A percentile compares a stretch with the other conserved stretches of the same genome.
Conservation (phyloP, 2,888 invertebrate species). For the Cartodere bifasciata region DNA sequence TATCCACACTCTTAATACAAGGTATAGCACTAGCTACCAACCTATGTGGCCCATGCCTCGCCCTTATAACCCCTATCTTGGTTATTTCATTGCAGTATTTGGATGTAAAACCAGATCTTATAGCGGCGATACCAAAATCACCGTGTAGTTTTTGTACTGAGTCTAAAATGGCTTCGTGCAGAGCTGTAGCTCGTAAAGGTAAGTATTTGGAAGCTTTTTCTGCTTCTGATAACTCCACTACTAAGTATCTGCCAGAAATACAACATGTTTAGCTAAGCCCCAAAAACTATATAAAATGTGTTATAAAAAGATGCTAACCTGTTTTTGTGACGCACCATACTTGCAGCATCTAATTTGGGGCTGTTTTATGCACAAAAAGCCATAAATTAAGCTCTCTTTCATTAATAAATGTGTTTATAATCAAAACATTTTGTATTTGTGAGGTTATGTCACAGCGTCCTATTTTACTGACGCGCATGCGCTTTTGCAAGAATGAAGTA, state of each 20-base stretch:
- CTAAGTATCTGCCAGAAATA: conserved; percentile 62
- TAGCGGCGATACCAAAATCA: conserved; percentile 60
- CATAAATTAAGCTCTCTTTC: no score
- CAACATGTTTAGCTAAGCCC: no score
- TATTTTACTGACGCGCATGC: no score
- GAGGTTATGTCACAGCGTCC: no score
- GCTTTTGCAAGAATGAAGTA: no score
- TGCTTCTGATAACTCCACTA: conserved; percentile 47
- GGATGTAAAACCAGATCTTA: conserved; percentile 56
- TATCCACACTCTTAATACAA: conserved; percentile 52
- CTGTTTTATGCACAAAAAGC: no score
- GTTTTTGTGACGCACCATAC: no score
- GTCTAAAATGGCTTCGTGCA: conserved; percentile 44
- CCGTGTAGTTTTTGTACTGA: conserved; percentile 61
- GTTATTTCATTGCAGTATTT: conserved; percentile 72
- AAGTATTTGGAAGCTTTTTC: conserved; percentile 38
- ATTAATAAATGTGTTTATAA: no score
- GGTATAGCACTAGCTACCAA: conserved; percentile 58
- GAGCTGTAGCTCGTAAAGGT: conserved; percentile 38
- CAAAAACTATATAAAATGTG: no score
- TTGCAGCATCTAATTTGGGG: no score
- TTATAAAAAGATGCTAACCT: no score
- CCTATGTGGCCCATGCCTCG: conserved; percentile 62
- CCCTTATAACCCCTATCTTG: conserved; percentile 58
- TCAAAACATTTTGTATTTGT: no score